Evolutionary conservation across 2,888 invertebrate species (phyloP), one percentile per base, ranked within the genome.

Genomic region (Aphodius sticticus): DNA sequence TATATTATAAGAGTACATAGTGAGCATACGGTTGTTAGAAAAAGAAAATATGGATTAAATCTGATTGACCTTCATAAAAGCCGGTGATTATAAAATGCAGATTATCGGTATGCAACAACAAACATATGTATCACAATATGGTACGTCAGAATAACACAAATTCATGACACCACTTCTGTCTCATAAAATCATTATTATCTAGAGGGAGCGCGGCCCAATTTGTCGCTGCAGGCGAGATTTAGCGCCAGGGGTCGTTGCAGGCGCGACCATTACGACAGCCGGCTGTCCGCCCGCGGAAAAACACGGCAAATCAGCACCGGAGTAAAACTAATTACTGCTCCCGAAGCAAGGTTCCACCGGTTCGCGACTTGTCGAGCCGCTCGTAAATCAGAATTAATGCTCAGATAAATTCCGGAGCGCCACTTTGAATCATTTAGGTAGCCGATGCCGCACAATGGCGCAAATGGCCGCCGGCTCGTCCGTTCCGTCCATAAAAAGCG

Each of bases 301-400:
- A 74, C 74, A 36, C 74, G 74, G 35, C 35, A 74, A 74, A 74
- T 74, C 74, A 74, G 74, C 36, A 35, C 74, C 74, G 36, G 74
- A 37, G 53, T 53, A 53, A 74, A 74, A 36, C 74, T 74, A 74
- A 74, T 74, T 74, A 74, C 74, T 74, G 36, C 35, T 36, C 35
- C 36, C 35, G 16, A 74, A 37, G 37, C 74, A 37, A 74, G 74
- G 74, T 35, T 15, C 36, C 35, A 35, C 26, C 16, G 71, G 37
- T 35, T n/a, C 36, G 74, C 74, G 74, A 74, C 35, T 74, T 74
- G 74, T 74, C 74, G 26, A n/a, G 26, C 84, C 84, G 86, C 86
- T 83, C 86, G 87, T 88, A 87, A 88, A 87, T 88, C 87, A 87
- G 86, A 87, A 88, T 88, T 87, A 87, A 87, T 87, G 86, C 86